phyloP scores from a whole-genome alignment of 1,140 invertebrate genomes.

The Leptinotarsa texana region DNA sequence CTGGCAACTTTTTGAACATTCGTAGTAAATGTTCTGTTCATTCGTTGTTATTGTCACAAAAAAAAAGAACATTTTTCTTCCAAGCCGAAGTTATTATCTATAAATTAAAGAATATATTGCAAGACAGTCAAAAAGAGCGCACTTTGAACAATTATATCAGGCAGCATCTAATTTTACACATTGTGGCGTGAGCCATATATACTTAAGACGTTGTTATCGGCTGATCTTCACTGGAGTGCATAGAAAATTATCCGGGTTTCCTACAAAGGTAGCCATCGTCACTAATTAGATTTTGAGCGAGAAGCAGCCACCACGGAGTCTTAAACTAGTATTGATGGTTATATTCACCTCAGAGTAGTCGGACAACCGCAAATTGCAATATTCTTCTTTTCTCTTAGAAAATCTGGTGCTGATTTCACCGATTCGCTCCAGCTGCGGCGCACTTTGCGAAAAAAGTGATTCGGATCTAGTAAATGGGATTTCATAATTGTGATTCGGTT shows the following conservation, averaged over 20 bases:
- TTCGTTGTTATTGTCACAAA: no score
- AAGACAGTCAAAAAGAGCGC: neutral
- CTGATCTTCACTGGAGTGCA: neutral
- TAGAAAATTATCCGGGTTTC: neutral
- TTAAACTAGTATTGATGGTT: constrained; percentile 3
- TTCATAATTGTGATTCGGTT: neutral
- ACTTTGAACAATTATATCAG: neutral
- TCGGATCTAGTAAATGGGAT: neutral
- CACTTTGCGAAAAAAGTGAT: neutral
- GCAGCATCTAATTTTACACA: neutral
- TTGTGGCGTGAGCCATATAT: neutral
- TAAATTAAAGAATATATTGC: no score
- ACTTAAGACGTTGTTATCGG: neutral
- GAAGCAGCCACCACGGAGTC: neutral
- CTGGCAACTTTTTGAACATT: no score
- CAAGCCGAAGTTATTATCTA: no score
- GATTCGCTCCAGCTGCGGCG: neutral
- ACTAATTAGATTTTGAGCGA: neutral
- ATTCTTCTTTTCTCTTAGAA: neutral
- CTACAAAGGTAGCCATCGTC: constrained; percentile 1
- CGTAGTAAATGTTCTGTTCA: no score
- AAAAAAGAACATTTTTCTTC: no score
- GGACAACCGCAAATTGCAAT: neutral
- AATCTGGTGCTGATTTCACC: neutral
- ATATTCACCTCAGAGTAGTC: neutral